Base-by-base conservation (phyloP, 30 jellyfish, hydroid and myxozoan species). In the Cassiopea andromeda region DNA sequence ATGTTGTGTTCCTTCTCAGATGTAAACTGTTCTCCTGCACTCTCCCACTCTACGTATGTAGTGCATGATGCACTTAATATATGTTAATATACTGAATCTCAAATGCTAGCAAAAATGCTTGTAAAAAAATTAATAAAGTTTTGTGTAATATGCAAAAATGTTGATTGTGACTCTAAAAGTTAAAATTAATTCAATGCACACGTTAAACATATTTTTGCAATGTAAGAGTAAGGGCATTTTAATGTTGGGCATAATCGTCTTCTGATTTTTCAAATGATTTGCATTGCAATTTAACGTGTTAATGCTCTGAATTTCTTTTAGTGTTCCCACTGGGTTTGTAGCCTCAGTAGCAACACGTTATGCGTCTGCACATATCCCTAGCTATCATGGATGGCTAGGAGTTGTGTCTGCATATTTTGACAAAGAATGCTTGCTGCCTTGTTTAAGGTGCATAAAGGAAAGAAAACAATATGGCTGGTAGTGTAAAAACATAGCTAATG, bases 321-420 rank as follows among this genome's bases (percentile, higher is more conserved):
- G 94, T 78, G 80, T 77, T 89, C 94, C 77, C 94, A 49, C 64
- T 45, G 80, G 94, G 87, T 73, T 76, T 84, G 85, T 87, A 87
- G 94, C 94, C 73, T 76, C 81, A 75, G 50, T 87, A 81, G 94
- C 84, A 48, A 83, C 90, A 67, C 86, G 47, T 60, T 87, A 74
- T 80, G 76, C 94, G 43, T 61, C 43, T 13, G 14, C 73, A 61
- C 73, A 61, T 61, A 70, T 38, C 5, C 19, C 86, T 87, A 87
- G 94, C 94, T 87, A 87, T 87, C 90, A 61, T 78, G 94, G 94
- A 78, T 78, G 90, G 94, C 94, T 87, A 87, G 94, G 27, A 67
- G 10, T 67, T 67, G 76, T 67, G 76, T 67, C 76, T 67, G n/a
- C 18, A 19, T 66, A 2, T 58, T 54, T 83, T 75, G 82, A 47